These are phyloP conservation scores for Mormoops blainvillei DNA, from an alignment of 2,113 vertebrate genomes.

Conservation along the genomic window DNA sequence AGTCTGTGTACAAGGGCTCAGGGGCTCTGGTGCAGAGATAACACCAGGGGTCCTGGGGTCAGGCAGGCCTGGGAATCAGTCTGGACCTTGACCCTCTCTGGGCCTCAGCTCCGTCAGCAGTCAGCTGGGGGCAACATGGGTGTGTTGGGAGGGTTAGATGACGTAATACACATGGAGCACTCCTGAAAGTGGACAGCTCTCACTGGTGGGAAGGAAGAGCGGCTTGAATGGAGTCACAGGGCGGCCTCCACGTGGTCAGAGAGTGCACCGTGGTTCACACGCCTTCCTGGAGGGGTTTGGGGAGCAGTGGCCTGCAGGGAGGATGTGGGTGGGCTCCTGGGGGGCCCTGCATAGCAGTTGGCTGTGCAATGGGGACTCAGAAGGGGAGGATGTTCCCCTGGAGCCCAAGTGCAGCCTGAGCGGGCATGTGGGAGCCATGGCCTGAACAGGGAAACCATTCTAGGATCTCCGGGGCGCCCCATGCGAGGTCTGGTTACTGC, in stretches of 20 bases:
- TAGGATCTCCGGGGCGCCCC: background rate
- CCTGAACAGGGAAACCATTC: background rate
- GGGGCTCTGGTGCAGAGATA: no score
- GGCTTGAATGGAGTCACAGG: background rate
- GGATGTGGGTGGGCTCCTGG: background rate
- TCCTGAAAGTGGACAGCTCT: background rate
- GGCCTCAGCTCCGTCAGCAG: background rate
- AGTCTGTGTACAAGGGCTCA: accelerated
- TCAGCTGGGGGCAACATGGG: background rate
- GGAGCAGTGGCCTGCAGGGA: background rate
- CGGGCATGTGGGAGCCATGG: accelerated
- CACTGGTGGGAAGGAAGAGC: background rate
- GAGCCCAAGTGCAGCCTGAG: background rate
- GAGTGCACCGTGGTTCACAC: background rate
- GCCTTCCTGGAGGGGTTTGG: background rate
- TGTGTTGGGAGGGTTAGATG: background rate
- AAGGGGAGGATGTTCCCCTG: background rate
- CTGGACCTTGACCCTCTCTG: background rate
- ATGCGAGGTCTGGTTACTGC: background rate
- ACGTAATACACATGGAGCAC: accelerated
- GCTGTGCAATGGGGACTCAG: background rate
- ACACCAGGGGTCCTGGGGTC: background rate
- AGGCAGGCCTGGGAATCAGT: background rate
- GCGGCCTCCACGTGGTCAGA: background rate
- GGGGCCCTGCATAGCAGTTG: background rate